These are phyloP conservation scores for Oncorhynchus keta DNA, from an alignment of 2,113 vertebrate genomes.

Conservation along the genomic window DNA sequence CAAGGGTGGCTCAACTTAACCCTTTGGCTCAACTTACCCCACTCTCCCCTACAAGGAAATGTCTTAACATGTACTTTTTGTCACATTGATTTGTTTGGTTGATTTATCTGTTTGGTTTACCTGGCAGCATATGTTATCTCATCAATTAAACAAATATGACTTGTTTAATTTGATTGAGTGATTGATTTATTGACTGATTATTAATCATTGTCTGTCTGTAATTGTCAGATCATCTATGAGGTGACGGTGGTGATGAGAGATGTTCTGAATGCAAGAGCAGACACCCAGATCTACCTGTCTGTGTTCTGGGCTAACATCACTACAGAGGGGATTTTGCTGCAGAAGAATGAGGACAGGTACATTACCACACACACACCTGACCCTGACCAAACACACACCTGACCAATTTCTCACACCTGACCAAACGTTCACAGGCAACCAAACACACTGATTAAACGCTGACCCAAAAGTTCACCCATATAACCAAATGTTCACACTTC, in stretches of 20 bases:
- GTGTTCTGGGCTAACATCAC: conserved; percentile 89
- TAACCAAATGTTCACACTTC: too few species aligned
- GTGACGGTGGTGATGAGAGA: conserved; percentile 92
- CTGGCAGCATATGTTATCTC: too few species aligned
- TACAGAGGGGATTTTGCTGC: conserved; percentile 87
- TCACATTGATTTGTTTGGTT: too few species aligned
- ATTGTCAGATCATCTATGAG: conserved; percentile 85
- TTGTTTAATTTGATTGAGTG: too few species aligned
- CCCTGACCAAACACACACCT: background rate
- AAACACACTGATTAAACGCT: too few species aligned
- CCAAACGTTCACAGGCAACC: background rate
- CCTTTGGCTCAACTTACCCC: too few species aligned
- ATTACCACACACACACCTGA: background rate
- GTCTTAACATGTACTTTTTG: too few species aligned
- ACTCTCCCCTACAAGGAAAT: too few species aligned
- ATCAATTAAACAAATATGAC: too few species aligned
- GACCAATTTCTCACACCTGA: background rate
- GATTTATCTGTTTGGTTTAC: background rate
- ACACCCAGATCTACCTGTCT: conserved; percentile 87
- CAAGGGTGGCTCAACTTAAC: too few species aligned
- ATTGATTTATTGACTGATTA: background rate
- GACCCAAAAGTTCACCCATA: too few species aligned
- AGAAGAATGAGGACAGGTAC: conserved; percentile 92
- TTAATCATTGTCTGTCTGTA: background rate
- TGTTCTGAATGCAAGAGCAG: conserved; percentile 81